These are phyloP conservation scores for Phaenicophaeus curvirostris DNA, from an alignment of 2,797 vertebrate genomes.

Conservation along the genomic window DNA sequence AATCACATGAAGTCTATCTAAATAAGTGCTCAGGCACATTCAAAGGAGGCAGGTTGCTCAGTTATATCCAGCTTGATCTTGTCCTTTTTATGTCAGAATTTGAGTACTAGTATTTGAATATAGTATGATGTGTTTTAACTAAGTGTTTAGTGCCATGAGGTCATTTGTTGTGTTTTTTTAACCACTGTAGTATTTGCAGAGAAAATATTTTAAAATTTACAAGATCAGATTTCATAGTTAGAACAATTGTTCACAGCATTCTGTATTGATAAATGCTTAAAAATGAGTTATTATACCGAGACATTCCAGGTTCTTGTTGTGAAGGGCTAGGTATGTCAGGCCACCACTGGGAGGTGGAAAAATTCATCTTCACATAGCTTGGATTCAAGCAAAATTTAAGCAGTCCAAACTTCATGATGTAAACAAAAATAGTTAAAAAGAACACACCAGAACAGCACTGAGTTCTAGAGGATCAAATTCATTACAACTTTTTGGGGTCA, in stretches of 20 bases:
- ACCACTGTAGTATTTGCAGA: background rate
- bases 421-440: background rate
- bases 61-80: background rate
- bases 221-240: background rate
- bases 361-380: background rate
- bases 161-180: background rate
- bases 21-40: background rate
- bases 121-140: background rate
- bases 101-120: background rate
- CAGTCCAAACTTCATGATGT: background rate
- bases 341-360: background rate
- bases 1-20: background rate
- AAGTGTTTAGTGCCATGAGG: background rate
- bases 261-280: background rate
- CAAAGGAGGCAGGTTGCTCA: background rate
- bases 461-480: background rate
- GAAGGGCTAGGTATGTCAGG: background rate
- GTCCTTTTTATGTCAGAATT: background rate
- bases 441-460: background rate
- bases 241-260: background rate
- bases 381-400: background rate
- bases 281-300: background rate
- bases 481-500: background rate
- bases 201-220: background rate
- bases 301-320: background rate